Base-by-base conservation (phyloP, 2,888 invertebrate species). In the Drosophila subquinaria region DNA sequence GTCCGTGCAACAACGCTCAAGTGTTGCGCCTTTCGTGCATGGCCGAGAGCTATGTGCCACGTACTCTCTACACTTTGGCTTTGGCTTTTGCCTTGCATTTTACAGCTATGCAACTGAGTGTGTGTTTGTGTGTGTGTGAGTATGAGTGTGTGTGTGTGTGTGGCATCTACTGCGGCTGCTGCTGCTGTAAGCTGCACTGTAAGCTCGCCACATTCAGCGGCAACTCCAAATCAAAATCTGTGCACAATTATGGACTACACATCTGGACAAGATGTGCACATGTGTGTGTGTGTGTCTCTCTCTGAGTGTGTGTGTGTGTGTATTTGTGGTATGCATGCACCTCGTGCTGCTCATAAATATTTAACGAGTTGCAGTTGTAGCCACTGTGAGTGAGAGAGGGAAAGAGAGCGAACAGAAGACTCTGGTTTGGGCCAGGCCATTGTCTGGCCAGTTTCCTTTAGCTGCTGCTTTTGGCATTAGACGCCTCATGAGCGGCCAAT, bases 191-290 rank as follows among this genome's bases (percentile, higher is more conserved):
- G 27, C 23, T 23, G 23, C 50, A 27, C 20, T 51, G 20, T 36
- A 36, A 36, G 36, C 11, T 33, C 45, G 38, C 51, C 36, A 50
- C 47, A 48, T 30, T 60, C 73, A 63, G 61, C 59, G 43, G 61
- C 85, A 69, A 83, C 88, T 74, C 70, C 86, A 89, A 84, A 89
- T 89, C 88, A 85, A 85, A 88, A 88, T 85, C 88, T 89, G 86
- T 89, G 90, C 90, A 89, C 84, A 85, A 89, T 85, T 85, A 89
- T 89, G 88, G 90, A 73, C 87, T 89, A 89, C 90, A 89, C 84
- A 85, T 89, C 84, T 85, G 90, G 90, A 63, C 88, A 83, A 76
- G 80, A 72, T 45, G 56, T 36, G 30, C 51, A 23, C 35, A 33
- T 17, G 51, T 61, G 4, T 67, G 51, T 61, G 4, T 67, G 35